Percentiles rank a stretch among this genome's conserved stretches.
These are phyloP conservation scores for Cyclophora punctaria DNA, from an alignment of 2,888 invertebrate species.

Conservation along the genomic window DNA sequence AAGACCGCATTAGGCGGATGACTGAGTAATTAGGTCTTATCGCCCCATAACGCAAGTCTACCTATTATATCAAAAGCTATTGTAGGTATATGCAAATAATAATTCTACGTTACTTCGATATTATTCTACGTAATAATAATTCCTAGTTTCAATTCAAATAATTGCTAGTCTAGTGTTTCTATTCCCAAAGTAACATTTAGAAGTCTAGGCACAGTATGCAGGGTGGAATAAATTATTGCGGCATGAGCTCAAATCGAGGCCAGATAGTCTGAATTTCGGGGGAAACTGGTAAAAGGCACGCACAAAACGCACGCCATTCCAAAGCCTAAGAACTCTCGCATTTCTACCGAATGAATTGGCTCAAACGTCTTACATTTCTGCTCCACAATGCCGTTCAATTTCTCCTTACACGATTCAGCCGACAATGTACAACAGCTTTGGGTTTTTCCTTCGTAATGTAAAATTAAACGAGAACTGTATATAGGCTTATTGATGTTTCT, in stretches of 20 bases:
- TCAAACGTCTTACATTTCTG: slow-evolving; percentile 20
- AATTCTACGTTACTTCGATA: too few species aligned
- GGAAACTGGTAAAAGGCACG: slow-evolving; percentile 66
- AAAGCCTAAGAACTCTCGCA: slow-evolving; percentile 19
- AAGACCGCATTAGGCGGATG: too few species aligned
- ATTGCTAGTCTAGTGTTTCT: not conserved
- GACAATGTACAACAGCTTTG: slow-evolving; percentile 20
- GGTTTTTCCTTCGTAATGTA: slow-evolving; percentile 1
- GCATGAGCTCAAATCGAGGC: slow-evolving; percentile 67
- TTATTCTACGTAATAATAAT: too few species aligned
- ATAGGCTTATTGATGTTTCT: too few species aligned
- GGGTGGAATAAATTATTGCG: slow-evolving; percentile 63
- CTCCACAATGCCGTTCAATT: slow-evolving; percentile 9
- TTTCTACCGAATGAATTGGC: slow-evolving; percentile 17
- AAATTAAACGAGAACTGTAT: too few species aligned
- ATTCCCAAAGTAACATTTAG: slow-evolving; percentile 19
- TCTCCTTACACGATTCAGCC: slow-evolving; percentile 8
- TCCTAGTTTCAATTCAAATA: not conserved
- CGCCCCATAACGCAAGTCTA: too few species aligned
- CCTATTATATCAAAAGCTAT: too few species aligned
- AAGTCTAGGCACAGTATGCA: slow-evolving; percentile 51
- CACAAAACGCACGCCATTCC: slow-evolving; percentile 65
- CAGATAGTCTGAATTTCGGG: slow-evolving; percentile 52
- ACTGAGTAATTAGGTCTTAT: too few species aligned
- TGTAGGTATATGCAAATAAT: too few species aligned